phyloP scores from a whole-genome alignment of 2,888 invertebrate species.

The Xanthia icteritia region DNA sequence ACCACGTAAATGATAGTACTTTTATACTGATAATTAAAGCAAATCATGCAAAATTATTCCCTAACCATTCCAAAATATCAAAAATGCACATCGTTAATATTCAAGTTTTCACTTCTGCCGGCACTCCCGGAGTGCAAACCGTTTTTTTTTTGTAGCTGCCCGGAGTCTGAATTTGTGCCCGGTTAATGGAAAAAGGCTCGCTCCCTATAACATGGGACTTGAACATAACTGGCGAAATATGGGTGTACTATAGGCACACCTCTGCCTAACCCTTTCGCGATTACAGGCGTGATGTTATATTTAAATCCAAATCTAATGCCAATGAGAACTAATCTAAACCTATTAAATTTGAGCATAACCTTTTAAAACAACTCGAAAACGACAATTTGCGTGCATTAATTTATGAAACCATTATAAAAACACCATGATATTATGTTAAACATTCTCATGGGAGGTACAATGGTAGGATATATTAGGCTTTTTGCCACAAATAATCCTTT shows the following conservation, averaged over 20 bases:
- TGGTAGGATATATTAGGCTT: slow-evolving; percentile 87
- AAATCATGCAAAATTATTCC: no score
- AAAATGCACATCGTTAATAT: no score
- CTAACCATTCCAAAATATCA: no score
- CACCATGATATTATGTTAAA: slow-evolving; percentile 66
- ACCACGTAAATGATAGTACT: no score
- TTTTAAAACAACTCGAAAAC: not conserved
- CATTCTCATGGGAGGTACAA: slow-evolving; percentile 78
- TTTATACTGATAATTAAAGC: no score
- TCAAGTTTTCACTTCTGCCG: no score
- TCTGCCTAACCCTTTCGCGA: not conserved
- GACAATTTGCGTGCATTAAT: slow-evolving; percentile 44
- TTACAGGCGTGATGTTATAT: not conserved
- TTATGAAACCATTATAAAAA: slow-evolving; percentile 53
- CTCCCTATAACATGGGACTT: not conserved
- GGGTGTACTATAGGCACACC: not conserved
- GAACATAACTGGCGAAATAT: no score
- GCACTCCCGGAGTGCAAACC: no score
- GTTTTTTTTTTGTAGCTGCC: no score
- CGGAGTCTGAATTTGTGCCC: not conserved
- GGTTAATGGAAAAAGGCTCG: not conserved
- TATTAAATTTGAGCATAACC: not conserved
- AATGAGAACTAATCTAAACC: not conserved
- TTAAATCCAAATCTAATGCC: not conserved
- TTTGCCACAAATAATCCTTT: slow-evolving; percentile 87